Conservation (phyloP, 2,113 vertebrate species). For the Corythoichthys intestinalis region DNA sequence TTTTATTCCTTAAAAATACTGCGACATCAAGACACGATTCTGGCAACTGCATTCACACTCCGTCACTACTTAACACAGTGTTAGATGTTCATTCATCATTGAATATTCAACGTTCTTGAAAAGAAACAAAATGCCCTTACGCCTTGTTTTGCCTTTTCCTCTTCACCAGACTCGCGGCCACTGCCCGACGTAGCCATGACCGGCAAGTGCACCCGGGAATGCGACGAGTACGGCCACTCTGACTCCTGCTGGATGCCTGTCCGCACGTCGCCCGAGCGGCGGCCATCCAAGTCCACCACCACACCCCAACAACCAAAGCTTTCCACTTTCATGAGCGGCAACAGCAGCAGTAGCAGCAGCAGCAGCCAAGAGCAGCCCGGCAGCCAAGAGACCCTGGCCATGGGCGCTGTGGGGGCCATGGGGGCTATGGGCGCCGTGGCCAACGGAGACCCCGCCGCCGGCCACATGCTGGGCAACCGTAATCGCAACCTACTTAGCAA, state of each 20-base stretch:
- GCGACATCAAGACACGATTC: constrained; percentile 25
- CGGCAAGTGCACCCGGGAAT: constrained; percentile 96
- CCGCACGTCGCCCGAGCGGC: constrained; percentile 93
- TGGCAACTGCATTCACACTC: constrained; percentile 44
- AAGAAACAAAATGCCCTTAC: constrained; percentile 34
- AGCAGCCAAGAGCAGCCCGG: constrained; percentile 79
- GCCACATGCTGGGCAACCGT: constrained; percentile 95
- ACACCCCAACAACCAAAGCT: constrained; percentile 89
- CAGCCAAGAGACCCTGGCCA: constrained; percentile 91
- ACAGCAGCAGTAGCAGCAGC: constrained; percentile 60
- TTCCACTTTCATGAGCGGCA: constrained; percentile 95
- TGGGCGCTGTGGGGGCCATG: constrained; percentile 76
- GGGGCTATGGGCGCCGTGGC: constrained; percentile 77
- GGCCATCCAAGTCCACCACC: constrained; percentile 80
- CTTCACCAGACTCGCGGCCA: constrained; percentile 89
- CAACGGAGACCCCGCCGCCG: constrained; percentile 84
- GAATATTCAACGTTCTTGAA: constrained; percentile 24
- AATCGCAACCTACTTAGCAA: constrained; percentile 98
- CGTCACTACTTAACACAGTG: constrained; percentile 58
- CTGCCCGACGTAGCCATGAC: constrained; percentile 99
- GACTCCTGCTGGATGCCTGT: constrained; percentile 99
- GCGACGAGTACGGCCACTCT: constrained; percentile 97
- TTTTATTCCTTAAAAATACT: too few species aligned
- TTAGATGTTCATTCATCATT: constrained; percentile 23
- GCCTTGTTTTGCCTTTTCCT: constrained; percentile 25